A percentile compares a stretch with the other conserved stretches of the same genome.
Evolutionary conservation across 2,113 vertebrate genomes (phyloP).

Genomic region (Pan paniscus): DNA sequence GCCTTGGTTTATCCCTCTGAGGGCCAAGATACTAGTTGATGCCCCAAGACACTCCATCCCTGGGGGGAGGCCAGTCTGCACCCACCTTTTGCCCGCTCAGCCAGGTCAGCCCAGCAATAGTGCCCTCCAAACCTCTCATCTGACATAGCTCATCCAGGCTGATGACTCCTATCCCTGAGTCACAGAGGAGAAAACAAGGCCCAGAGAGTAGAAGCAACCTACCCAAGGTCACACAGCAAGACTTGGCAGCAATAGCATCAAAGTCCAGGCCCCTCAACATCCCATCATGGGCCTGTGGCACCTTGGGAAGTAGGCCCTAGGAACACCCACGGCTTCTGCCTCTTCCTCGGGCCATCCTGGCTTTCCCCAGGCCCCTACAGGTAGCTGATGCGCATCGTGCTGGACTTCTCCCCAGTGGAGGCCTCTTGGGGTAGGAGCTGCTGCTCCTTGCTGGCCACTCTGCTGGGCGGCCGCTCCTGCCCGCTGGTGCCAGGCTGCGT

Average conservation of each 20-base stretch:
- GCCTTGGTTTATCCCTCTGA: background rate
- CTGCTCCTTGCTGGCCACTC: constrained; percentile 71
- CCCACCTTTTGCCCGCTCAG: accelerated
- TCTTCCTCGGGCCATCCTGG: background rate
- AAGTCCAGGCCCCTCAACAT: background rate
- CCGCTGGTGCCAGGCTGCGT: constrained; percentile 85
- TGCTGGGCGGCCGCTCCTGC: constrained; percentile 70
- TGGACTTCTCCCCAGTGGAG: constrained; percentile 77
- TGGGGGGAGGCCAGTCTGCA: too few species aligned
- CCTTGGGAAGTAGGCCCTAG: background rate
- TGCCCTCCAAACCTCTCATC: background rate
- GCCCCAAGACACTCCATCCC: background rate
- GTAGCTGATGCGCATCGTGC: constrained; percentile 87
- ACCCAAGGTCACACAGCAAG: background rate
- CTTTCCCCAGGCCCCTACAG: constrained; percentile 77
- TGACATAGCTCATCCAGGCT: background rate
- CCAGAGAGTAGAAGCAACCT: background rate
- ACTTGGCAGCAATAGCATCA: background rate
- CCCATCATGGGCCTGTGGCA: background rate
- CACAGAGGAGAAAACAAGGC: background rate
- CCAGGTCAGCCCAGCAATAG: accelerated
- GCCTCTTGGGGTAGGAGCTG: constrained; percentile 83
- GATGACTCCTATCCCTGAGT: background rate
- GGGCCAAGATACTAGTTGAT: background rate
- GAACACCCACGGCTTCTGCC: background rate